These are phyloP conservation scores for Sebastes diaconus DNA, from an alignment of 2,797 vertebrate genomes.

Conservation along the genomic window DNA sequence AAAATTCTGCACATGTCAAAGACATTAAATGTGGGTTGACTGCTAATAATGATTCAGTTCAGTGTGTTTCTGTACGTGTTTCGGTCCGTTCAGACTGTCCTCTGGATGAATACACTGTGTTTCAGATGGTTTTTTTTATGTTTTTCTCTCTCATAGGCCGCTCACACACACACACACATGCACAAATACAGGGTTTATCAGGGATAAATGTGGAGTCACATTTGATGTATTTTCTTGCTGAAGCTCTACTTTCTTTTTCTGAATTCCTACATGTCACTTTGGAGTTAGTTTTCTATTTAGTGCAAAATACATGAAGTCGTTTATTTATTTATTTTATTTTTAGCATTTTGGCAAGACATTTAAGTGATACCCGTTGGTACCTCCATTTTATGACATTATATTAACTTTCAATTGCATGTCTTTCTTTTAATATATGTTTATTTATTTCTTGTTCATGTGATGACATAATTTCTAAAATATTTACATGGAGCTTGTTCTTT, in stretches of 20 bases:
- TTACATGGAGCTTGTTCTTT: background rate
- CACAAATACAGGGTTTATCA: background rate
- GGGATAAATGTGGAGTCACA: background rate
- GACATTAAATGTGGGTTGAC: background rate
- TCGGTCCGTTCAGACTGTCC: background rate
- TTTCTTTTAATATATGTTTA: background rate
- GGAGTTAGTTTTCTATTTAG: background rate
- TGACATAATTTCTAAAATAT: background rate
- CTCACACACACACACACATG: background rate
- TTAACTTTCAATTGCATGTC: background rate
- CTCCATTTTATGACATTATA: too few species aligned
- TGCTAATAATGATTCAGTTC: background rate
- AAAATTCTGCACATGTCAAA: background rate
- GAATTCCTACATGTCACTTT: background rate
- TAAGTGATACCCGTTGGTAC: rapidly evolving
- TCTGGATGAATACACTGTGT: background rate
- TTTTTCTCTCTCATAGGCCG: background rate
- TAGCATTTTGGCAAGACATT: background rate
- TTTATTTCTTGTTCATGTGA: background rate
- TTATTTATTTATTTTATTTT: too few species aligned
- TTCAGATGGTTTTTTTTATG: background rate
- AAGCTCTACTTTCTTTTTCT: background rate
- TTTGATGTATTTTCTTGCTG: background rate
- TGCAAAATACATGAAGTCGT: rapidly evolving
- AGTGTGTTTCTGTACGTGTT: background rate